Evolutionary conservation across 2,797 vertebrate genomes (phyloP).

Genomic region (Peromyscus eremicus): DNA sequence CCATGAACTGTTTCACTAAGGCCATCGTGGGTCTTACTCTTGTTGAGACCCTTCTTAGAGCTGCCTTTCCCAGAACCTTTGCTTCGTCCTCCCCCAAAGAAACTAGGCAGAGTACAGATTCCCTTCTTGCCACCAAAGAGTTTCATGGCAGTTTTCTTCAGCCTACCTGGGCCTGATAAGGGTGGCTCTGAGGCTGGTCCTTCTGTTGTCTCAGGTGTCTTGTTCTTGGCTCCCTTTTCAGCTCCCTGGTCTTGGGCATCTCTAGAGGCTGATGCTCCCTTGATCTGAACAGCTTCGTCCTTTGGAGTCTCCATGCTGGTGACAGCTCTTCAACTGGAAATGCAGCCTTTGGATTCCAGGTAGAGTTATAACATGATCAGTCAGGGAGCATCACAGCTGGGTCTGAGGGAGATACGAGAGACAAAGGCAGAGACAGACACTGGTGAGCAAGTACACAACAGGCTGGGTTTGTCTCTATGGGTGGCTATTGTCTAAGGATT

Average conservation of each 20-base stretch:
- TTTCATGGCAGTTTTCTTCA: conserved; percentile 95
- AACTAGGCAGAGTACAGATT: conserved; percentile 96
- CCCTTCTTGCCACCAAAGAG: conserved; percentile 96
- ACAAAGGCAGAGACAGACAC: conserved; percentile 62
- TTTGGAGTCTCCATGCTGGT: conserved; percentile 90
- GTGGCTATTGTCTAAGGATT: conserved; percentile 52
- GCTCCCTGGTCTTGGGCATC: conserved; percentile 71
- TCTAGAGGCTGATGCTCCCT: conserved; percentile 57
- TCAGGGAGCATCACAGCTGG: conserved; percentile 74
- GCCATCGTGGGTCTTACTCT: conserved; percentile 96
- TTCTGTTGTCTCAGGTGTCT: conserved; percentile 68
- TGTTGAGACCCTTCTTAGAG: conserved; percentile 93
- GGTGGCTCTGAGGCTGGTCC: conserved; percentile 66
- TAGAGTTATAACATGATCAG: conserved; percentile 66
- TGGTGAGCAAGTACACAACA: conserved; percentile 63
- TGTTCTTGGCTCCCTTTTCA: conserved; percentile 73
- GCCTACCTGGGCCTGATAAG: conserved; percentile 90
- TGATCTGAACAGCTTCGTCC: conserved; percentile 69
- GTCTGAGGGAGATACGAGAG: conserved; percentile 77
- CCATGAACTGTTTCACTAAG: conserved; percentile 87
- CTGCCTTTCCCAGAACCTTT: conserved; percentile 91
- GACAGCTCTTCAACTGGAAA: conserved; percentile 72
- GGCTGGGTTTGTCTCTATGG: background rate
- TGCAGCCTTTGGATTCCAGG: background rate
- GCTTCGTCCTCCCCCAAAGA: conserved; percentile 93